A percentile compares a stretch with the other conserved stretches of the same genome.
phyloP scores from a whole-genome alignment of 2,797 vertebrate genomes.

The Pangasius sanitwongsei region DNA sequence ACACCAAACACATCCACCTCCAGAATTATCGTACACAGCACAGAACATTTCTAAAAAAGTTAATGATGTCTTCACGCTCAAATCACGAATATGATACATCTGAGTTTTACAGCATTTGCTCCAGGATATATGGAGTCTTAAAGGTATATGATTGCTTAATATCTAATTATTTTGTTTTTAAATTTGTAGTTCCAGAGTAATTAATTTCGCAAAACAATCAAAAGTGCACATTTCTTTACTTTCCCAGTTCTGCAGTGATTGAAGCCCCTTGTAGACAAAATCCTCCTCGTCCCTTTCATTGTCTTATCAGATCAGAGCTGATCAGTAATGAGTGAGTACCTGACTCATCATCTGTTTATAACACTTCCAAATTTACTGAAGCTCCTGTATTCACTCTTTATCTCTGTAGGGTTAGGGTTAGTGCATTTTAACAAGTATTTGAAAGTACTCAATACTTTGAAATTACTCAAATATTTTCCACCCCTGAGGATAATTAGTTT shows the following conservation, averaged over 20 bases:
- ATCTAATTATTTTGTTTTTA: neutral
- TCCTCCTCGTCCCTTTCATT: neutral
- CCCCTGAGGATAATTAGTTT: neutral
- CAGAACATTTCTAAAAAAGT: neutral
- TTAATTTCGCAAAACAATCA: neutral
- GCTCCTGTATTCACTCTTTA: neutral
- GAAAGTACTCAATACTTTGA: neutral
- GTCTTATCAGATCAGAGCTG: neutral
- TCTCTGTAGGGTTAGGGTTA: no score
- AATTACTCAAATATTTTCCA: neutral
- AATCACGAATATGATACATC: neutral
- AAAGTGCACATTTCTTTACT: neutral
- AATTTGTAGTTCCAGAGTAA: neutral
- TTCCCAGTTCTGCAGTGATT: neutral
- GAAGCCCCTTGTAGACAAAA: neutral
- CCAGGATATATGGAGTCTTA: neutral
- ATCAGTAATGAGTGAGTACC: neutral
- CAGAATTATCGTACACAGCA: conserved; percentile 9
- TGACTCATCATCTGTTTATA: neutral
- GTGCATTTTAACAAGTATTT: neutral
- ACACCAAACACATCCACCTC: neutral
- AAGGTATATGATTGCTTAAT: neutral
- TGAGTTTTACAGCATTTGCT: neutral
- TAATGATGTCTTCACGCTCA: neutral
- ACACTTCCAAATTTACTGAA: neutral